Conservation (phyloP, 2,797 vertebrate species). For the Tragelaphus eurycerus region DNA sequence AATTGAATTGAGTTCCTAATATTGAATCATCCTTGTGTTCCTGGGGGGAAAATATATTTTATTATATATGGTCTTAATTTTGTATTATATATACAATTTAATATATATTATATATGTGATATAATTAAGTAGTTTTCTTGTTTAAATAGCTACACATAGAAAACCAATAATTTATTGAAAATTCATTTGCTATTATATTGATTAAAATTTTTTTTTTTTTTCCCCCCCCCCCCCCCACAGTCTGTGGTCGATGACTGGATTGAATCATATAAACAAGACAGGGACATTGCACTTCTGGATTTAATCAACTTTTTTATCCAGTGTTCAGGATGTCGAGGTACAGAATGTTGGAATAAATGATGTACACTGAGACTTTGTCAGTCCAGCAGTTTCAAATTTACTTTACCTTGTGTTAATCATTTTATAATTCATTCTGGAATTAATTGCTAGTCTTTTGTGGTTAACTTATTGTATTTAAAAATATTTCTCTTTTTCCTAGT, state of each 20-base stretch:
- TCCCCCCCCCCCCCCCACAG: conserved; percentile 77
- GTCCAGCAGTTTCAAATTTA: conserved; percentile 26
- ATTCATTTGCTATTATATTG: conserved; percentile 31
- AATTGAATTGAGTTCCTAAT: neutral
- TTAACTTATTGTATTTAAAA: conserved; percentile 19
- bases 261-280: conserved; percentile 99
- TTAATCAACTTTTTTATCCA: conserved; percentile 99
- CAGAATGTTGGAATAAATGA: conserved; percentile 75
- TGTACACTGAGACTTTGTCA: conserved; percentile 54
- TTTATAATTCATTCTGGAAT: conserved; percentile 55
- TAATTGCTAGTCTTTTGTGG: conserved; percentile 57
- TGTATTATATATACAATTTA: neutral
- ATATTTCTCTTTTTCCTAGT: neutral
- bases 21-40: neutral
- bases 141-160: conserved; percentile 17
- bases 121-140: conserved; percentile 37
- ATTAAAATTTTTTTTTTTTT: neutral
- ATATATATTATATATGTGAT: neutral
- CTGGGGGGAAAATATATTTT: neutral
- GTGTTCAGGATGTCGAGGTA: conserved; percentile 99
- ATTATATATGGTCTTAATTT: neutral
- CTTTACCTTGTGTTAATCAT: conserved; percentile 48
- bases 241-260: conserved; percentile 99
- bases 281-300: conserved; percentile 98
- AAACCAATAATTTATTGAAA: neutral